phyloP scores from a whole-genome alignment of 2,888 invertebrate species.

The Carpatolechia fugitivella region DNA sequence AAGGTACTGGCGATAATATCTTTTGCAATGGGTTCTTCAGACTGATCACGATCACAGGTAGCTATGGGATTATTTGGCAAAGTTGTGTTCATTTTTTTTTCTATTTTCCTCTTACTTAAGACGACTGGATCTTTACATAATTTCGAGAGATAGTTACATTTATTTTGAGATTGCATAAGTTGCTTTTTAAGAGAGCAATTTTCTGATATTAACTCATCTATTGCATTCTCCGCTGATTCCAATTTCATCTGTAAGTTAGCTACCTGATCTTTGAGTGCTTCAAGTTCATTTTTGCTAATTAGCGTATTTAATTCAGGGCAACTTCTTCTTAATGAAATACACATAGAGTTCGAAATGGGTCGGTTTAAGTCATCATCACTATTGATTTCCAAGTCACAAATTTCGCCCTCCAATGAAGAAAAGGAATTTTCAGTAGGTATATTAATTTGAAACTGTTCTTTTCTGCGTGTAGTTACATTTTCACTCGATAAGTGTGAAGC shows the following conservation, averaged over 20 bases:
- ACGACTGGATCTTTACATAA: not conserved
- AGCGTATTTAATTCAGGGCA: not conserved
- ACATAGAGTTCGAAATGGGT: not conserved
- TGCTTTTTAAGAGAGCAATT: not conserved
- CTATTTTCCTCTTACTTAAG: not conserved
- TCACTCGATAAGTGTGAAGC: too few species aligned
- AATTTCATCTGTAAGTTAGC: not conserved
- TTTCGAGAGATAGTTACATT: not conserved
- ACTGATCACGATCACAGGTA: too few species aligned
- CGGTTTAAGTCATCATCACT: not conserved
- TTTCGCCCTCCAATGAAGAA: not conserved
- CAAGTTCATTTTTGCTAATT: not conserved
- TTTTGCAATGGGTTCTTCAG: not conserved
- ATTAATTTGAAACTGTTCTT: not conserved
- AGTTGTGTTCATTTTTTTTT: not conserved
- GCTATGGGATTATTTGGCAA: not conserved
- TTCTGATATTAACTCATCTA: not conserved
- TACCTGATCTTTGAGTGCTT: not conserved
- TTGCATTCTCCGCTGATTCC: not conserved
- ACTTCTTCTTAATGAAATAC: not conserved
- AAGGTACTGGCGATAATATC: too few species aligned
- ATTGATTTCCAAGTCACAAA: not conserved
- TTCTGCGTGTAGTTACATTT: not conserved
- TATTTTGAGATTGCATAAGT: not conserved
- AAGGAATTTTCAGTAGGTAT: not conserved